phyloP scores from a whole-genome alignment of 2,888 invertebrate species.

The Apodemia duryi region DNA sequence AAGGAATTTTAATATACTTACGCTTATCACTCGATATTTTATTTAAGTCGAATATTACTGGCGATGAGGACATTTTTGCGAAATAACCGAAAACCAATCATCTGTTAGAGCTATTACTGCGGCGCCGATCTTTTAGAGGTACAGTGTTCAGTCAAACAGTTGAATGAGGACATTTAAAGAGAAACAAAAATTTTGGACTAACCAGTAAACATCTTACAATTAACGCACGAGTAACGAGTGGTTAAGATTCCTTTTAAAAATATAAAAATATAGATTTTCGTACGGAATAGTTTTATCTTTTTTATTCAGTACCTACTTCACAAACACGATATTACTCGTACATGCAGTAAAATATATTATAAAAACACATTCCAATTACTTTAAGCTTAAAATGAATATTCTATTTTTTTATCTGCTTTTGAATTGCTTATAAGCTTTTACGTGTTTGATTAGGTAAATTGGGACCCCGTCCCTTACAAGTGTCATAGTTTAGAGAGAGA shows the following conservation, averaged over 20 bases:
- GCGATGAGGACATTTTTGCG: too few species aligned
- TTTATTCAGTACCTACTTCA: not conserved
- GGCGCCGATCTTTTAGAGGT: too few species aligned
- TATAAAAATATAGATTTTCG: not conserved
- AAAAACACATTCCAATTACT: constrained; percentile 19
- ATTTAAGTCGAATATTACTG: not conserved
- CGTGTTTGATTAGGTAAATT: constrained; percentile 8
- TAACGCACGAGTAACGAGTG: not conserved
- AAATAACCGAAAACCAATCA: too few species aligned
- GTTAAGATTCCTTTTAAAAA: not conserved
- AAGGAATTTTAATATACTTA: not conserved
- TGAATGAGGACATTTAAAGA: too few species aligned
- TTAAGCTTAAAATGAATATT: constrained; percentile 19
- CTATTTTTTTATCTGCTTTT: constrained; percentile 6
- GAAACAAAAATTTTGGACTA: too few species aligned
- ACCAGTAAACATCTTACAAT: too few species aligned
- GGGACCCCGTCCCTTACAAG: constrained; percentile 3
- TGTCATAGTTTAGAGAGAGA: constrained; percentile 13
- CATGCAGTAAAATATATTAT: not conserved
- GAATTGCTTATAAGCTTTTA: constrained; percentile 1
- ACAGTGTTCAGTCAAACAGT: too few species aligned
- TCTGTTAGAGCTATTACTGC: too few species aligned
- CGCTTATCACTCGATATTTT: not conserved
- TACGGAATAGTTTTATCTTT: not conserved
- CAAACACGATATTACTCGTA: not conserved